Evolutionary conservation across 2,113 vertebrate genomes (phyloP).

Genomic region (Hylia prasina): DNA sequence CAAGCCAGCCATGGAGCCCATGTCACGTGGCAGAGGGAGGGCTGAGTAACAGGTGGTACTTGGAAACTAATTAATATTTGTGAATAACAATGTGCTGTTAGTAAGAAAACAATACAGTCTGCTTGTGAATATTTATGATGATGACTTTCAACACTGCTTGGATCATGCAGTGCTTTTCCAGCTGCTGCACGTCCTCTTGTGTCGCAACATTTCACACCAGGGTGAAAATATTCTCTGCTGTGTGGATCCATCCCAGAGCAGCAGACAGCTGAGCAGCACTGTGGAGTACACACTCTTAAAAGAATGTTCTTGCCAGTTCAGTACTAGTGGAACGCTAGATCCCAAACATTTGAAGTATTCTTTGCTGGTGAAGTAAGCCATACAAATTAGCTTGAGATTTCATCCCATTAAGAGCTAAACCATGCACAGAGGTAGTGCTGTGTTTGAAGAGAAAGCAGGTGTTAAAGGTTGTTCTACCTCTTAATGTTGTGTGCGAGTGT

Average conservation of each 20-base stretch:
- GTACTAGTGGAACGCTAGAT: not conserved
- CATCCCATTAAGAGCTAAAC: conserved; percentile 34
- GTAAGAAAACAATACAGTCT: conserved; percentile 46
- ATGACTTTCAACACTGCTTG: not conserved
- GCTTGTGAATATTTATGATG: conserved; percentile 31
- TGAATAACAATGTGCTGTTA: conserved; percentile 23
- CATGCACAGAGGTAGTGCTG: conserved; percentile 33
- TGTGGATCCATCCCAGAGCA: fast-evolving
- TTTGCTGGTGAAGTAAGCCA: not conserved
- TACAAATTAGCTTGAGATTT: conserved; percentile 28
- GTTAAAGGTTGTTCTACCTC: conserved; percentile 62
- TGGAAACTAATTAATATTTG: conserved; percentile 52
- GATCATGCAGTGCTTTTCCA: not conserved
- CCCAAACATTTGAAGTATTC: not conserved
- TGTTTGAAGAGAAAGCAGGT: conserved; percentile 61
- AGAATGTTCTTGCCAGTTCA: not conserved
- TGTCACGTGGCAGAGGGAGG: not conserved
- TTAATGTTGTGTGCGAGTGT: conserved; percentile 14
- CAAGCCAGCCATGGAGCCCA: not conserved
- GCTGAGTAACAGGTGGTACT: conserved; percentile 33
- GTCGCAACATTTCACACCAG: not conserved
- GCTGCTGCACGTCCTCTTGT: not conserved
- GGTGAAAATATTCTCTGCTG: not conserved
- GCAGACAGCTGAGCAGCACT: not conserved
- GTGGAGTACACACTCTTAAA: fast-evolving